Conservation (phyloP, 2,113 vertebrate species). For the Kryptolebias marmoratus region DNA sequence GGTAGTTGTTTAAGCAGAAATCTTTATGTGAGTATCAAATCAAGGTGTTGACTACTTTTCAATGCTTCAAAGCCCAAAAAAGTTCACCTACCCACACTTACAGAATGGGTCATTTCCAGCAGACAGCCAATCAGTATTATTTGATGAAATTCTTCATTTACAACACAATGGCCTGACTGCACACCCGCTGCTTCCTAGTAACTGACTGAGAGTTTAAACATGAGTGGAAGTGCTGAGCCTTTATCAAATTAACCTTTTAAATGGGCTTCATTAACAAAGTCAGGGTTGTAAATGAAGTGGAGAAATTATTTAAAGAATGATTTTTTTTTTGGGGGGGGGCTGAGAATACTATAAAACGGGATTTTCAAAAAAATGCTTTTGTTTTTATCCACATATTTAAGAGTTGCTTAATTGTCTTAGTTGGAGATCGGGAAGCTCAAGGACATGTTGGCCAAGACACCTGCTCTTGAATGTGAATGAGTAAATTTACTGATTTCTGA, state of each 20-base stretch:
- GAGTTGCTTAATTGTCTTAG: slow-evolving; percentile 3
- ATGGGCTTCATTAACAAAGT: slow-evolving; percentile 54
- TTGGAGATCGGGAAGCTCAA: slow-evolving; percentile 21
- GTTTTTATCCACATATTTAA: slow-evolving; percentile 1
- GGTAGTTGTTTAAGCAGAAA: too few species aligned
- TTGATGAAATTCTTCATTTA: slow-evolving; percentile 56
- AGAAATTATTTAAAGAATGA: slow-evolving; percentile 35
- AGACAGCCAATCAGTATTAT: slow-evolving; percentile 17
- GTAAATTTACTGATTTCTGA: slow-evolving; percentile 16
- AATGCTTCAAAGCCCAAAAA: slow-evolving; percentile 4
- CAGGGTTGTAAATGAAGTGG: slow-evolving; percentile 43
- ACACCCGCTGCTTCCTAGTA: slow-evolving; percentile 38
- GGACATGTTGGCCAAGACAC: slow-evolving; percentile 4
- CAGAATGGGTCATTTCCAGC: slow-evolving; percentile 36
- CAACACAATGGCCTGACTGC: slow-evolving; percentile 35
- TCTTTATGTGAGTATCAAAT: slow-evolving; percentile 14
- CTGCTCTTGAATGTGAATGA: too few species aligned
- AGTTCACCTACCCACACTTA: slow-evolving; percentile 2
- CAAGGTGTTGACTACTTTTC: slow-evolving; percentile 6
- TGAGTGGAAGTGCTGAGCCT: slow-evolving; percentile 59
- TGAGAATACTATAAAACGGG: slow-evolving; percentile 5
- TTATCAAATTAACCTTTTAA: slow-evolving; percentile 66
- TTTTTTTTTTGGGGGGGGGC: background rate
- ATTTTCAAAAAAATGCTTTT: slow-evolving; percentile 1
- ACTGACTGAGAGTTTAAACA: slow-evolving; percentile 45